phyloP scores from a whole-genome alignment of 1,140 invertebrate species.

The Zaprionus nigranus region DNA sequence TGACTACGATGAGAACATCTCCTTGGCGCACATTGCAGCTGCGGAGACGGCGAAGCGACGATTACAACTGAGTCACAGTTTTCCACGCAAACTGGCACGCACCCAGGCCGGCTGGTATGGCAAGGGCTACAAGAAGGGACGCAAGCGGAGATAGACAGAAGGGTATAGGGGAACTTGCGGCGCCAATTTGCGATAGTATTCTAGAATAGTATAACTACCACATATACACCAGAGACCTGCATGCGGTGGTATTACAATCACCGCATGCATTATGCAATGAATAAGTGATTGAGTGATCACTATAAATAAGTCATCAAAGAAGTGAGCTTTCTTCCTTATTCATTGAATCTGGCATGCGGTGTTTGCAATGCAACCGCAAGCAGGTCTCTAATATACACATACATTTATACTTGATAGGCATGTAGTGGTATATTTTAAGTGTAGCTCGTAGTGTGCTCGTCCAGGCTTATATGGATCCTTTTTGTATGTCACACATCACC shows the following conservation, averaged over 20 bases:
- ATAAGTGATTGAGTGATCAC: too few species aligned
- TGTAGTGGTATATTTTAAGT: background rate
- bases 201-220: background rate
- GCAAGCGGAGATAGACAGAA: conserved; percentile 67
- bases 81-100: conserved; percentile 75
- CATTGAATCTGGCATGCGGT: too few species aligned
- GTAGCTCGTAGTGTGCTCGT: conserved; percentile 2
- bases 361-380: too few species aligned
- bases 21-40: conserved; percentile 77
- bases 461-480: background rate
- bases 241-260: too few species aligned
- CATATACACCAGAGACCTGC: too few species aligned
- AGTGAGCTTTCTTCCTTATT: too few species aligned
- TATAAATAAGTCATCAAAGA: too few species aligned
- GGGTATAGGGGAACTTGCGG: conserved; percentile 25
- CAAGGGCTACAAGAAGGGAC: conserved; percentile 86
- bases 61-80: conserved; percentile 82
- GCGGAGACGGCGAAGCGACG: conserved; percentile 75
- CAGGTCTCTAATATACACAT: too few species aligned
- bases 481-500: background rate
- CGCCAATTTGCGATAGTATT: conserved; percentile 48
- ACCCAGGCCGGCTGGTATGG: conserved; percentile 87
- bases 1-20: conserved; percentile 84
- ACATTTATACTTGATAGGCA: too few species aligned
- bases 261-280: too few species aligned